Base-by-base conservation (phyloP, 2,797 vertebrate species). In the Lycodopsis pacificus region DNA sequence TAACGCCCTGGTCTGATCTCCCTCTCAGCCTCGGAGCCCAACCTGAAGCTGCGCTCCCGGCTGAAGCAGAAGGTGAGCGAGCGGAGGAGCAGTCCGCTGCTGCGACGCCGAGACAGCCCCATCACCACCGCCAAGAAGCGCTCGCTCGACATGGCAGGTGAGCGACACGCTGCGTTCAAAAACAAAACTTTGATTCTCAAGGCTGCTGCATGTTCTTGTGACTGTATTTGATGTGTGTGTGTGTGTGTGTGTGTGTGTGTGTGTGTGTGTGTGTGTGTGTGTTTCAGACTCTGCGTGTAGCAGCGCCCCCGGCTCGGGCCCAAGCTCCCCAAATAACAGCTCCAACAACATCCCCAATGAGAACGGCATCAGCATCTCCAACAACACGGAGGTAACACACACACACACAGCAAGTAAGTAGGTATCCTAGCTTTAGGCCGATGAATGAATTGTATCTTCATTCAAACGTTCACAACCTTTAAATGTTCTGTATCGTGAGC, bases 21-120 rank as follows among this genome's bases (percentile, higher is more conserved):
- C 53, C 63, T 59, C 20, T 15, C 92, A 99, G 98, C 98, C 0
- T 99, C 98, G 8, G 98, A 99, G 86, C 98, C 98, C 76, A 99
- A 99, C 89, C 94, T 99, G 91, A 99, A 99, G 89, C 90, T 99
- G 56, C 96, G 97, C 58, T 99, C 97, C 56, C 89, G 97, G 68
- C 96, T 99, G 90, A 99, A 99, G 94, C 98, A 99, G 94, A 99
- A 99, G 82, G 97, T 99, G 49, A 97, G 97, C 0, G 98, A 99
- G 86, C 92, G 97, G 38, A 90, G 97, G 86, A 99, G 98, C 95
- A 99, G 98, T 57, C 98, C 98, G 0, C 93, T 99, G 40, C 77
- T 99, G 73, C 96, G 98, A 3, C 95, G 97, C 4, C 96, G 97
- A 46, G 97, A 98, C 30, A 96, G 96, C 5, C 97, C 97, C 0